Percentiles rank a stretch among this genome's conserved stretches.
Conservation (phyloP, 2,888 invertebrate genomes). For the Coelopa pilipes region DNA sequence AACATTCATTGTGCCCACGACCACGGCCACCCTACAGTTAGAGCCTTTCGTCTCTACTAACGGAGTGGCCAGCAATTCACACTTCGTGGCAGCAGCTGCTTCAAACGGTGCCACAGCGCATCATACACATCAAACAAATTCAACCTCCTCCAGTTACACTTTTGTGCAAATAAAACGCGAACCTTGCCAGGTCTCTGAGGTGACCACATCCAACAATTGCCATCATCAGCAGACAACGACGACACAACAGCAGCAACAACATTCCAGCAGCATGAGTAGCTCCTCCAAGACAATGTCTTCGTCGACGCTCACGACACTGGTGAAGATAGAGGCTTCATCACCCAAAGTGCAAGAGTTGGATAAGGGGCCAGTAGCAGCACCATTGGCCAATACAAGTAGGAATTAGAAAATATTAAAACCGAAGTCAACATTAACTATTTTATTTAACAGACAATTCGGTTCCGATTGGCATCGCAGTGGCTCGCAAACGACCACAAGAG, state of each 20-base stretch:
- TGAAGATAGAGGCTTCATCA: slow-evolving; percentile 66
- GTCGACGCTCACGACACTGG: slow-evolving; percentile 61
- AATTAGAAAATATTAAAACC: neutral
- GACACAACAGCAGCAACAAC: slow-evolving; percentile 47
- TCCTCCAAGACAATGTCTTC: slow-evolving; percentile 62
- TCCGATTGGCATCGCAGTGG: slow-evolving; percentile 87
- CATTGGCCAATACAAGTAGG: slow-evolving; percentile 53
- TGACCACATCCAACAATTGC: slow-evolving; percentile 64
- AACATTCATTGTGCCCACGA: slow-evolving; percentile 57
- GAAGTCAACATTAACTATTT: neutral
- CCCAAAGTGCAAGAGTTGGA: slow-evolving; percentile 63
- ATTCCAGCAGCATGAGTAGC: slow-evolving; percentile 53
- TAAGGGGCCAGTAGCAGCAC: slow-evolving; percentile 48
- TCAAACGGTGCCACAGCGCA: slow-evolving; percentile 38
- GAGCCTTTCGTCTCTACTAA: slow-evolving; percentile 49
- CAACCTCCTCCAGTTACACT: slow-evolving; percentile 56
- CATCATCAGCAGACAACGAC: slow-evolving; percentile 52
- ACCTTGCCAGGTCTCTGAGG: slow-evolving; percentile 67
- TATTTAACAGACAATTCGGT: slow-evolving; percentile 70
- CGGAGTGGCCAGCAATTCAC: slow-evolving; percentile 47
- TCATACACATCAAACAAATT: slow-evolving; percentile 57
- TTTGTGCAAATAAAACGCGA: slow-evolving; percentile 66
- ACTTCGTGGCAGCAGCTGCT: slow-evolving; percentile 52
- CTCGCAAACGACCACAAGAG: slow-evolving; percentile 74
- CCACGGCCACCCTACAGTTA: slow-evolving; percentile 47